phyloP scores from a whole-genome alignment of 2,113 vertebrate species.

The Trematomus loennbergii region DNA sequence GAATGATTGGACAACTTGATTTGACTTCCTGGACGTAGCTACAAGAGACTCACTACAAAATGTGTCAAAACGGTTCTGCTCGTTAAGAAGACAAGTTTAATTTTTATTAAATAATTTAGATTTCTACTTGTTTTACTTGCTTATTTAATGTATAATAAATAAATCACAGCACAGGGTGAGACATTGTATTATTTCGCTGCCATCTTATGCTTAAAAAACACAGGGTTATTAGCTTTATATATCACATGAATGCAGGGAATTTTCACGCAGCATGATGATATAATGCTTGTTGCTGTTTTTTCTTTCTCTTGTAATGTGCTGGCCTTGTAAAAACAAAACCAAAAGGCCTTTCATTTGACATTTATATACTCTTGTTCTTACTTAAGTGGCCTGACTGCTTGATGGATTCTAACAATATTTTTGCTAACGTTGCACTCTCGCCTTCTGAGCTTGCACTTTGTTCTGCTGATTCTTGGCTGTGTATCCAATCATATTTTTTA shows the following conservation, averaged over 20 bases:
- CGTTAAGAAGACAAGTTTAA: constrained; percentile 13
- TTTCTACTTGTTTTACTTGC: constrained; percentile 19
- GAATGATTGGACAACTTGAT: constrained; percentile 33
- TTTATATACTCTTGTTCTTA: constrained; percentile 76
- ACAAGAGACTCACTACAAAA: constrained; percentile 7
- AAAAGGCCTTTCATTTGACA: constrained; percentile 40
- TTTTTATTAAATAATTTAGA: constrained; percentile 22
- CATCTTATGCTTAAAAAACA: constrained; percentile 20
- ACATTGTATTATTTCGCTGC: constrained; percentile 23
- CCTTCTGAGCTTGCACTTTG: constrained; percentile 50
- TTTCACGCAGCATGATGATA: constrained; percentile 68
- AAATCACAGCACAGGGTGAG: constrained; percentile 39
- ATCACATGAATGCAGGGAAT: constrained; percentile 66
- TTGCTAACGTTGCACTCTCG: constrained; percentile 67
- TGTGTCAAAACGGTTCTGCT: constrained; percentile 18
- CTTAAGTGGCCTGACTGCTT: constrained; percentile 73
- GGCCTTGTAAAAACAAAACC: constrained; percentile 63
- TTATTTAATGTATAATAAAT: constrained; percentile 18
- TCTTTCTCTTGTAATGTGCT: constrained; percentile 68
- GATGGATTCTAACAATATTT: constrained; percentile 71
- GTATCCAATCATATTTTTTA: constrained; percentile 39
- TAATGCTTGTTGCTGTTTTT: constrained; percentile 74
- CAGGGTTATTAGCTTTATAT: constrained; percentile 45
- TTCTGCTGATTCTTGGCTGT: constrained; percentile 50
- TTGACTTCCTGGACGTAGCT: constrained; percentile 31